Base-by-base conservation (phyloP, 92 coral and sea anemone genomes). In the Umimayanthus chanpuru region DNA sequence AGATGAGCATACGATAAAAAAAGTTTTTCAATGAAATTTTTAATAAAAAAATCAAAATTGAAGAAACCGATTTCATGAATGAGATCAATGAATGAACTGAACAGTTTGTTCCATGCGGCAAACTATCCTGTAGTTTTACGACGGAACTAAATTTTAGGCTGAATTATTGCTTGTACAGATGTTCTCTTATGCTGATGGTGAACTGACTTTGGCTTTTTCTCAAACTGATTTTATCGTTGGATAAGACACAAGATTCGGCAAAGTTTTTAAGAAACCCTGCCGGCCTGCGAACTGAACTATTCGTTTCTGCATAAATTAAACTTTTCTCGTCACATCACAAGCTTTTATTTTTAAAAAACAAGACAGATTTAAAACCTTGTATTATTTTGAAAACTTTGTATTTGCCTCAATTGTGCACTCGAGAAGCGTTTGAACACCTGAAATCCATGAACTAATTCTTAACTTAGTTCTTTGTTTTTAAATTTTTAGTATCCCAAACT, bases 141-240 rank as follows among this genome's bases (percentile, higher is more conserved):
- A n/a, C n/a, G n/a, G n/a, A n/a, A 20, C 25, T 20, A 28, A 76
- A 73, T 26, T 73, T 73, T 12, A 26, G 77, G 38, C 77, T 39
- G 41, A 76, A 39, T 76, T 66, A 66, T 66, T 4, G 72, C 72
- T 66, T 6, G 72, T 66, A 66, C 28, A 66, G 72, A 66, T 36
- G 49, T 36, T 76, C 10, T 76, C 50, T 40, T 76, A 76, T 76
- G 55, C 80, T 39, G 50, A 32, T 20, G 53, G 80, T 76, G 80
- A 76, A 39, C 80, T 76, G 41, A 76, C 80, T 76, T 76, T 76
- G 80, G 80, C 80, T 76, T 39, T 28, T 32, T 76, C 41, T 76
- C 50, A 39, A 76, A 76, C 80, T 76, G 80, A 39, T 18, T 18
- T 76, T 76, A 18, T 76, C 80, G 39, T 76, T 76, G 80, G 72